A percentile compares a stretch with the other conserved stretches of the same genome.
These are phyloP conservation scores for Linnaemya vulpina DNA, from an alignment of 2,888 invertebrate species.

Conservation along the genomic window DNA sequence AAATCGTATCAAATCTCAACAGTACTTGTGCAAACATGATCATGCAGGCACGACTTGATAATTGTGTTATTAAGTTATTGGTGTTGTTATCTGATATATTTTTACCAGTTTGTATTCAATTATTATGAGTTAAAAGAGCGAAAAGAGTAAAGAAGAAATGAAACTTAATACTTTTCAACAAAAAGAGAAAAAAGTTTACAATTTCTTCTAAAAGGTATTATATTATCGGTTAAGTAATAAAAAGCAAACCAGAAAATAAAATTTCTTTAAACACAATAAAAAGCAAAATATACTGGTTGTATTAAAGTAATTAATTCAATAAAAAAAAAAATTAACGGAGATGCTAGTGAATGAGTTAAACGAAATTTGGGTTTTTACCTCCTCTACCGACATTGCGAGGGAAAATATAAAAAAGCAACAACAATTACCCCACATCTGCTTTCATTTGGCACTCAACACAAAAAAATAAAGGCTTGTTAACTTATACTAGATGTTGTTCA, in stretches of 20 bases:
- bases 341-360: slow-evolving; percentile 21
- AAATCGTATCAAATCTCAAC: background rate
- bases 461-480: slow-evolving; percentile 1
- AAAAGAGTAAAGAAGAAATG: slow-evolving; percentile 26
- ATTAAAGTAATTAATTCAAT: slow-evolving; percentile 7
- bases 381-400: background rate
- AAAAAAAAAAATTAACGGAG: slow-evolving; percentile 40
- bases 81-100: slow-evolving; percentile 20
- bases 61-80: slow-evolving; percentile 11
- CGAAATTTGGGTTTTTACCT: slow-evolving; percentile 62
- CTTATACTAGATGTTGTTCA: background rate
- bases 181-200: slow-evolving; percentile 10
- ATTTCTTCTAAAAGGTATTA: slow-evolving; percentile 2
- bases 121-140: slow-evolving; percentile 39
- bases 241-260: background rate
- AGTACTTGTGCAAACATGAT: slow-evolving; percentile 36
- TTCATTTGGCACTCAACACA: background rate
- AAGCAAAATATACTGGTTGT: too few species aligned
- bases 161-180: background rate
- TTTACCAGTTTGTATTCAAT: background rate
- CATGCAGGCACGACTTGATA: slow-evolving; percentile 28
- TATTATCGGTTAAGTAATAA: background rate
- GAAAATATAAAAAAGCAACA: slow-evolving; percentile 29
- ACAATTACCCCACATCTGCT: slow-evolving; percentile 8
- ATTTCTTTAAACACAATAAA: too few species aligned